Evolutionary conservation across 1,140 invertebrate species (phyloP).

Genomic region (Leptopilina clavipes): DNA sequence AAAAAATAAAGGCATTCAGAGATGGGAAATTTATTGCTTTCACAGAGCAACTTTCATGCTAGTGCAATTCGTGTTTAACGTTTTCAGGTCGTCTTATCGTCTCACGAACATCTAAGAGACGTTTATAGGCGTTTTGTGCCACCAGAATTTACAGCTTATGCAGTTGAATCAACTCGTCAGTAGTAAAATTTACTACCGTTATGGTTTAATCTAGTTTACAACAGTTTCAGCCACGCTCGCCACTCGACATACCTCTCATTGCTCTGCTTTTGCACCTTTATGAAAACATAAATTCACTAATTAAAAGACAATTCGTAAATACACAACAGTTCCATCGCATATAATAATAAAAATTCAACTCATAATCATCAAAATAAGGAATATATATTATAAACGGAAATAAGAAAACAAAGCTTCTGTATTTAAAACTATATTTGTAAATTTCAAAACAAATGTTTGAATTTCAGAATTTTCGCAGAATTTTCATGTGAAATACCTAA

Average conservation of each 20-base stretch:
- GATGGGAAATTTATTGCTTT: neutral
- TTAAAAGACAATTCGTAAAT: no score
- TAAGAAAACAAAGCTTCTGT: no score
- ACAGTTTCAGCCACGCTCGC: neutral
- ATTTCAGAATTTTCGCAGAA: no score
- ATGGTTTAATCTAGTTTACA: conserved; percentile 14
- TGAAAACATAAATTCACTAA: no score
- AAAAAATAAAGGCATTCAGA: neutral
- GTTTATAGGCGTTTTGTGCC: conserved; percentile 11
- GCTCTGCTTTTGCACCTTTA: neutral
- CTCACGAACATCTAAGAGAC: neutral
- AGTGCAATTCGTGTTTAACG: neutral
- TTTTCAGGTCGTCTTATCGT: conserved; percentile 20
- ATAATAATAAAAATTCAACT: no score
- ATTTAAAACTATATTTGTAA: no score
- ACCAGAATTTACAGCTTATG: neutral
- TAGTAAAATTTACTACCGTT: conserved; percentile 23
- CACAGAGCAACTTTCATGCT: neutral
- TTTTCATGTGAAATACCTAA: no score
- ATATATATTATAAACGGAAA: neutral
- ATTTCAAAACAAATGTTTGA: no score
- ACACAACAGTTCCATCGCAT: no score
- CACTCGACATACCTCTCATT: neutral
- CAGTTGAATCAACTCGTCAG: conserved; percentile 8
- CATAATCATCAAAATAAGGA: no score